Evolutionary conservation across 2,888 invertebrate genomes (phyloP), one percentile per base, ranked within the genome.

Genomic region (Epistrophe eligans): DNA sequence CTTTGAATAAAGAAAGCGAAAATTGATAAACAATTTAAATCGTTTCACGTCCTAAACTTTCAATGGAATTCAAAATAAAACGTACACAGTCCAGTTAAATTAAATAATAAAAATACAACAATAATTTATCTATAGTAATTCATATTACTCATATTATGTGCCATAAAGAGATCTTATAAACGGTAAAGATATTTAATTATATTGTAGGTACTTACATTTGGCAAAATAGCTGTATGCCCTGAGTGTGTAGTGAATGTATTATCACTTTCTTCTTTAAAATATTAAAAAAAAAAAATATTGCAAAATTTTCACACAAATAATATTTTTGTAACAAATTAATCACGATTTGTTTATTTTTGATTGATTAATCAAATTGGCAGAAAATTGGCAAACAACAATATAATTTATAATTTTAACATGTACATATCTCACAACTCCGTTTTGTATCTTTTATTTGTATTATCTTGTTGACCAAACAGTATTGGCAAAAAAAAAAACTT

Each of bases 281-380:
- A 62, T 15, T 1, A 62, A 10, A 10, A 13, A 52, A 9, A n/a
- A 11, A 15, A 66, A 13, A 28, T 28, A 52, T 67, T 50, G 48
- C 45, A 64, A 48, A 19, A 19, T 24, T 48, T 50, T 32, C 7
- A 40, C 67, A 70, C 28, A 64, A 43, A 64, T 43, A 64, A 48
- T 19, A 17, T 58, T 7, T 10, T 24, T 43, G 15, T 11, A 52
- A 67, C 66, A 66, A 66, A 19, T 50, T 52, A 40, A 70, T 52
- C 52, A 70, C 67, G 52, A 70, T 52, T 60, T 52, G 67, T 70
- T 70, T 70, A 15, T 70, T 4, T 52, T 66, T 48, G 66, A 66
- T 66, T 52, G 38, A 70, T 70, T 40, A 38, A 67, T 45, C 67
- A 38, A 60, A 60, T 38, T 60, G 17, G 58, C 19, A 38, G 15